phyloP scores from a whole-genome alignment of 2,797 vertebrate genomes.

The Sebastes oblongus region DNA sequence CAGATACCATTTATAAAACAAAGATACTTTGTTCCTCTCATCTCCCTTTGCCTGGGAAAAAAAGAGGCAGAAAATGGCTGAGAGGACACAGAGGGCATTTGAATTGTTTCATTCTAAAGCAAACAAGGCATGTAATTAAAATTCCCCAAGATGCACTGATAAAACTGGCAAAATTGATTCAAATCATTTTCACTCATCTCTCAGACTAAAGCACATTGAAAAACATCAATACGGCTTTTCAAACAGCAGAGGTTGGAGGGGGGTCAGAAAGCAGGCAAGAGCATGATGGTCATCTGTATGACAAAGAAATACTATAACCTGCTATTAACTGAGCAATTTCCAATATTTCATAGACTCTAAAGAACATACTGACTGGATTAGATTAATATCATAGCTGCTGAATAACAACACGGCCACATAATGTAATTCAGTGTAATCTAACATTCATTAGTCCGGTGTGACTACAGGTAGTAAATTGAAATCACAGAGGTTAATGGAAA shows the following conservation, averaged over 20 bases:
- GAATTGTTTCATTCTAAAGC: slow-evolving; percentile 74
- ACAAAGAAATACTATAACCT: slow-evolving; percentile 31
- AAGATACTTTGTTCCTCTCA: slow-evolving; percentile 63
- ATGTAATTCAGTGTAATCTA: slow-evolving; percentile 72
- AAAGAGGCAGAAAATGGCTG: slow-evolving; percentile 60
- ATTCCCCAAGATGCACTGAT: slow-evolving; percentile 79
- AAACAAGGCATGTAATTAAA: slow-evolving; percentile 84
- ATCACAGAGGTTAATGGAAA: slow-evolving; percentile 79
- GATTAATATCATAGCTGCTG: slow-evolving; percentile 42
- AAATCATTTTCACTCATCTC: slow-evolving; percentile 80
- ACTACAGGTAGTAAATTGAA: slow-evolving; percentile 76
- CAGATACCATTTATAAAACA: slow-evolving; percentile 69
- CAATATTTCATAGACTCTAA: slow-evolving; percentile 26
- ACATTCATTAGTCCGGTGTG: slow-evolving; percentile 71
- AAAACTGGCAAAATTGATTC: slow-evolving; percentile 80
- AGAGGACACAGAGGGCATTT: slow-evolving; percentile 75
- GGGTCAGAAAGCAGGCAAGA: slow-evolving; percentile 36
- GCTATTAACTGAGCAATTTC: slow-evolving; percentile 39
- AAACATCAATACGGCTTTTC: slow-evolving; percentile 78
- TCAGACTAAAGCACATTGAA: slow-evolving; percentile 60
- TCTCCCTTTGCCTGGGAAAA: slow-evolving; percentile 32
- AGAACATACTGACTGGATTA: slow-evolving; percentile 44
- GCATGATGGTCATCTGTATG: slow-evolving; percentile 46
- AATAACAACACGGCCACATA: slow-evolving; percentile 59
- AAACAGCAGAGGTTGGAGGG: slow-evolving; percentile 47